Evolutionary conservation across 2,797 vertebrate species (phyloP).

Genomic region (Lateolabrax maculatus): DNA sequence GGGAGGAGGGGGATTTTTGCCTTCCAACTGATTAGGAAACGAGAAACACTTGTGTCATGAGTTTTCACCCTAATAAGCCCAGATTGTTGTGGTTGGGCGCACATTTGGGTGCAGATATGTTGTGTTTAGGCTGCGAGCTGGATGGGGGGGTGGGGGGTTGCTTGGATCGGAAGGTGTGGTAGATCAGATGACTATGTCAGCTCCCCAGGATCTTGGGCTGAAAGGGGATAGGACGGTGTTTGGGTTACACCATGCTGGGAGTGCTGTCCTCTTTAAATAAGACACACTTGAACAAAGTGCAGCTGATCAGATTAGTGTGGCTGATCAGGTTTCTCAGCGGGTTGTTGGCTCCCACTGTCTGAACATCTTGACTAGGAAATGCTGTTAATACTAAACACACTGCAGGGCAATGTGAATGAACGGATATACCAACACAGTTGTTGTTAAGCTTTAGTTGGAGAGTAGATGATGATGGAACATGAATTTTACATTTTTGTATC

Average conservation of each 20-base stretch:
- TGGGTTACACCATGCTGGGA: conserved; percentile 78
- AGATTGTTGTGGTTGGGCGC: conserved; percentile 47
- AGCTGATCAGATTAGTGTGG: conserved; percentile 81
- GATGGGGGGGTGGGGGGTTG: conserved; percentile 16
- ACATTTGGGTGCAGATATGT: conserved; percentile 54
- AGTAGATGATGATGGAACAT: conserved; percentile 17
- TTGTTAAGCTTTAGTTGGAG: conserved; percentile 26
- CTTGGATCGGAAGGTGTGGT: conserved; percentile 34
- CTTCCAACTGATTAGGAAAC: conserved; percentile 75
- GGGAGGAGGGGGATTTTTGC: conserved; percentile 35
- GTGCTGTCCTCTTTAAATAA: conserved; percentile 76
- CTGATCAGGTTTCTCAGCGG: conserved; percentile 80
- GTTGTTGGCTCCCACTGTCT: conserved; percentile 72
- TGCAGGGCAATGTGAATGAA: conserved; percentile 35
- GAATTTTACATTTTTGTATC: not conserved
- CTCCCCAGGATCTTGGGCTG: conserved; percentile 63
- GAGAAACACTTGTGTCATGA: conserved; percentile 72
- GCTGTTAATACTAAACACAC: conserved; percentile 47
- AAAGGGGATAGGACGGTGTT: conserved; percentile 83
- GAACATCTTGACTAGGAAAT: conserved; percentile 68
- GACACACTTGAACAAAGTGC: conserved; percentile 78
- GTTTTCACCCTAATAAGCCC: conserved; percentile 71
- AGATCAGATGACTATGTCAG: conserved; percentile 58
- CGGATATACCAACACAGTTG: conserved; percentile 21
- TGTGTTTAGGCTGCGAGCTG: conserved; percentile 54